Percentiles rank a stretch among this genome's conserved stretches.
These are phyloP conservation scores for Meandrusa payeni DNA, from an alignment of 2,888 invertebrate species.

Conservation along the genomic window DNA sequence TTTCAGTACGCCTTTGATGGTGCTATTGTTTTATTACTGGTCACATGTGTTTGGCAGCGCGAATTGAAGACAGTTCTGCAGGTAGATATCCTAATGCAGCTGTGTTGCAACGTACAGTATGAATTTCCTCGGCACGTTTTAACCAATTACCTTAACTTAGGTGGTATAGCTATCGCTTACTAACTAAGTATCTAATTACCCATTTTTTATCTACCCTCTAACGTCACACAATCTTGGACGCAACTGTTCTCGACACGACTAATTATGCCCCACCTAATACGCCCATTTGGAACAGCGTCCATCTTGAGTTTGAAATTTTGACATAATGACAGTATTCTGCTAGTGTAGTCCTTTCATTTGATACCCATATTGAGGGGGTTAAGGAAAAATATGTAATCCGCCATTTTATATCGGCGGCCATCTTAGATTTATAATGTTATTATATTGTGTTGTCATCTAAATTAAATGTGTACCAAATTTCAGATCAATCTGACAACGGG, in stretches of 20 bases:
- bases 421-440: no score
- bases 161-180: constrained; percentile 1
- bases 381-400: constrained; percentile 7
- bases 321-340: constrained; percentile 16
- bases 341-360: constrained; percentile 15
- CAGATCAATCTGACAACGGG: not conserved
- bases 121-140: constrained; percentile 20
- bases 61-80: constrained; percentile 11
- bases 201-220: constrained; percentile 10
- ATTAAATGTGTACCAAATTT: not conserved
- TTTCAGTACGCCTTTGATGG: constrained; percentile 16
- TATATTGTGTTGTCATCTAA: not conserved
- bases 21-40: constrained; percentile 15
- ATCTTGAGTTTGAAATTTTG: constrained; percentile 16
- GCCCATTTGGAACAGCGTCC: constrained; percentile 16
- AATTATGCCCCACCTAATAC: constrained; percentile 16
- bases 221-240: constrained; percentile 12
- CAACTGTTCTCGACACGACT: constrained; percentile 7
- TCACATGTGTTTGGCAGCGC: constrained; percentile 28
- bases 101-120: constrained; percentile 21
- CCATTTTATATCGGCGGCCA: constrained; percentile 1
- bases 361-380: constrained; percentile 23
- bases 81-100: constrained; percentile 6
- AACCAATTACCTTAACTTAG: constrained; percentile 17
- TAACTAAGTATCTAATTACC: constrained; percentile 4